Evolutionary conservation across 2,888 invertebrate species (phyloP), one percentile per base, ranked within the genome.

Genomic region (Epinotia ramella): DNA sequence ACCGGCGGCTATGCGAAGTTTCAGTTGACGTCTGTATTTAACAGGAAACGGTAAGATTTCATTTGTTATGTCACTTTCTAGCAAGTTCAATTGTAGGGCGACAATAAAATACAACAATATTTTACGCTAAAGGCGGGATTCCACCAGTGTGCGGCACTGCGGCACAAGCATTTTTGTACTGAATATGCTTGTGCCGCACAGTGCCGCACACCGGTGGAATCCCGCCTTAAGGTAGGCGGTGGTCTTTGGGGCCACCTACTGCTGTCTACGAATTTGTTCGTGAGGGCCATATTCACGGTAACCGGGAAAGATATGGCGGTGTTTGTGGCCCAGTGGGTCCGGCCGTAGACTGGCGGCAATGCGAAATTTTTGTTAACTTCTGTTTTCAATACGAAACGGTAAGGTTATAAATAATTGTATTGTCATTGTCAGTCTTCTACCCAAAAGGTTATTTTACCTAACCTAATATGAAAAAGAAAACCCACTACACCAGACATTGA

Each of bases 291-390:
- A 84, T 99, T 98, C 86, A 99, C 99, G 0, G 99, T 99, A 0
- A 99, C 99, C 0, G 99, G 99, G 0, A 99, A 99, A 90, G 99
- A 99, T 88, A 98, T 99, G 97, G 97, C 98, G 0, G 98, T 99
- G 1, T 99, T 99, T 87, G 97, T 99, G 79, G 99, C 99, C 83
- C 99, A 99, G 84, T 99, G 99, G 99, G 99, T 99, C 57, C 95
- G 97, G n/a, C n/a, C n/a, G n/a, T n/a, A n/a, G 77, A 97, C 98
- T 46, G 98, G 98, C 16, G 99, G 99, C 0, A 99, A 99, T 90
- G 99, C 99, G 0, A 97, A 98, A 89, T 99, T 99, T 88, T 97
- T 97, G 82, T 95, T 99, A 64, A 98, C 97, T 20, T 99, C 99
- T 63, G 97, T 98, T 28, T 28, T 20, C 24, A 44, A 44, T 44